Percentiles rank a stretch among this genome's conserved stretches.
phyloP scores from a whole-genome alignment of 2,113 vertebrate species.

The Proterorhinus semilunaris region DNA sequence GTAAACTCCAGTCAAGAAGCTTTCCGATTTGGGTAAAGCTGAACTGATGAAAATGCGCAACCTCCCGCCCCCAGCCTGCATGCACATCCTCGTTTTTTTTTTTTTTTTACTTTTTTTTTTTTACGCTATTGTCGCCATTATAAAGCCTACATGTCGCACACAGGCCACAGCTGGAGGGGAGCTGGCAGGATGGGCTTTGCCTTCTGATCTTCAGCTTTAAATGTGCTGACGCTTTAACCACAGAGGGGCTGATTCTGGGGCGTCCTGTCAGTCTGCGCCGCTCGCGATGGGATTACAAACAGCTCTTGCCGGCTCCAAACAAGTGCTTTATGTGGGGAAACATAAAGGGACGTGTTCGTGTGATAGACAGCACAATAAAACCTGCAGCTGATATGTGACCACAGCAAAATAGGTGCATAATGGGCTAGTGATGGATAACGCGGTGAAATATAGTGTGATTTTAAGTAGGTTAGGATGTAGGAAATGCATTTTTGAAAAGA shows the following conservation, averaged over 20 bases:
- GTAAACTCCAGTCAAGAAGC: too few relatives aligned
- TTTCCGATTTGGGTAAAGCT: too few relatives aligned
- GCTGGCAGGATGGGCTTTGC: slow-evolving; percentile 17
- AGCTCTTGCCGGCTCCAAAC: neutral
- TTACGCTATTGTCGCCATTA: slow-evolving; percentile 16
- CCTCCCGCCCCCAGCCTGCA: too few relatives aligned
- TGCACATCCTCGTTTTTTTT: slow-evolving; percentile 8
- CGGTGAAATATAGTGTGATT: neutral
- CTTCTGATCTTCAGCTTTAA: slow-evolving; percentile 37
- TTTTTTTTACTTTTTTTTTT: slow-evolving; percentile 22
- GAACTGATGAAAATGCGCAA: too few relatives aligned
- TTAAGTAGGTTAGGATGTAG: neutral
- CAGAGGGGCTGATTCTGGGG: neutral
- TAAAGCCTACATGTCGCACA: slow-evolving; percentile 18
- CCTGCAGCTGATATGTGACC: neutral
- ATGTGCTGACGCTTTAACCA: slow-evolving; percentile 37
- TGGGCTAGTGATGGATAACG: neutral
- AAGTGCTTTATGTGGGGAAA: slow-evolving; percentile 1
- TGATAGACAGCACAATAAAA: neutral
- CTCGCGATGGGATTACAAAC: slow-evolving; percentile 15
- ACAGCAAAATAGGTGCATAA: neutral
- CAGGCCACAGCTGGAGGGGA: slow-evolving; percentile 12
- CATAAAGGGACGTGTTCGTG: neutral
- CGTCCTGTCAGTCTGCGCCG: slow-evolving; percentile 11
- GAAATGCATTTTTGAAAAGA: neutral